phyloP scores from a whole-genome alignment of 2,797 vertebrate species.

The Hippoglossus hippoglossus region DNA sequence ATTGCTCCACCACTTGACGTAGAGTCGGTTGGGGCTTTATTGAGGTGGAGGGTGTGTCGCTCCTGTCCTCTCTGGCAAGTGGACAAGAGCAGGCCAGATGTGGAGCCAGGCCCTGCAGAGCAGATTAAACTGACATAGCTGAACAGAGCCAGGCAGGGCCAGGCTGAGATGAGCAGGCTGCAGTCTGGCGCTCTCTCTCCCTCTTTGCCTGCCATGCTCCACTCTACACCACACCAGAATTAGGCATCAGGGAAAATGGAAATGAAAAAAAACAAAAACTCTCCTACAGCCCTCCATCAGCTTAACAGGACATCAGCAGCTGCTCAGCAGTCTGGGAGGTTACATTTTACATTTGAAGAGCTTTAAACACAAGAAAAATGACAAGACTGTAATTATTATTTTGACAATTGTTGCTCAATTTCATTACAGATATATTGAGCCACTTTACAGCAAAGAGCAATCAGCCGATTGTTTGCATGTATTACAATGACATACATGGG shows the following conservation, averaged over 20 bases:
- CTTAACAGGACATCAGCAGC: constrained; percentile 61
- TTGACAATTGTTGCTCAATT: neutral
- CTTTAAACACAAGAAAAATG: constrained; percentile 23
- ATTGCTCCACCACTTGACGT: neutral
- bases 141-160: constrained; percentile 50
- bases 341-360: constrained; percentile 14
- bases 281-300: constrained; percentile 49
- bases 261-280: constrained; percentile 27
- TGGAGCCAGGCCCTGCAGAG: constrained; percentile 63
- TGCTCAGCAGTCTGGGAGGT: constrained; percentile 46
- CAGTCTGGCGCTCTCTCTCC: constrained; percentile 57
- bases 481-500: neutral
- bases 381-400: neutral
- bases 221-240: constrained; percentile 53
- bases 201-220: constrained; percentile 50
- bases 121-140: constrained; percentile 73
- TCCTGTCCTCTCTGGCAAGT: constrained; percentile 58
- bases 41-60: constrained; percentile 43
- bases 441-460: neutral
- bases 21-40: constrained; percentile 11
- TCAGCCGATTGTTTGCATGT: neutral
- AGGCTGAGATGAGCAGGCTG: constrained; percentile 57
- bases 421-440: neutral
- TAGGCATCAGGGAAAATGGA: constrained; percentile 61
- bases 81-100: constrained; percentile 74